Evolutionary conservation across 2,888 invertebrate genomes (phyloP), one percentile per base, ranked within the genome.

Genomic region (Rhimphoctona megacephalus): DNA sequence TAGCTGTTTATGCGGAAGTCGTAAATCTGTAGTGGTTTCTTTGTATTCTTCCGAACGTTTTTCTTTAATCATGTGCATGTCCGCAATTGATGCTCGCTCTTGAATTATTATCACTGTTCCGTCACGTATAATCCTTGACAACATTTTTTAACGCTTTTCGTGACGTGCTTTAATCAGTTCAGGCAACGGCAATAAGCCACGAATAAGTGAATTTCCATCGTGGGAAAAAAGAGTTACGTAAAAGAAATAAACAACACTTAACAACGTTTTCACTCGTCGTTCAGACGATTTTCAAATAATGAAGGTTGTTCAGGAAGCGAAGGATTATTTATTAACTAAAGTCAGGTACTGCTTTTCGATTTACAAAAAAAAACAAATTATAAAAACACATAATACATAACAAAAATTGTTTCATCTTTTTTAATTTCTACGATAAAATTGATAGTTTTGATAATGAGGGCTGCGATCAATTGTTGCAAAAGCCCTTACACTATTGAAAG

Each of bases 1-100:
- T 43, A 61, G 7, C 43, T 61, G 57, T 36, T 61, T 2, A 74
- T 74, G 74, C 74, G 74, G 74, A 74, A 74, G 43, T 74, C 17
- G 74, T 61, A 8, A 61, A 43, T 61, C 30, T 57, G 8, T 22
- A 22, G 25, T 7, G 19, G 19, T 61, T 74, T 43, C 6, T 61
- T 74, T 22, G 43, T 61, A 57, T 74, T 74, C 74, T 43, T 61
- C 43, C 61, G 74, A 14, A 25, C 39, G 22, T 39, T 57, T 43
- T 57, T 73, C 57, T 73, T 39, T 36, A 22, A 73, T 57, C 57
- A 73, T 57, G 9, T 39, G 19, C 61, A 39, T 36, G 36, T 43
- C 30, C 22, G 36, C 61, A 39, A 36, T 74, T 9, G 30, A 74
- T 74, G 61, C 43, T 74, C 61, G 74, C 11, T 74, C 74, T n/a